phyloP scores from a whole-genome alignment of 2,888 invertebrate species.

The Aelia acuminata region DNA sequence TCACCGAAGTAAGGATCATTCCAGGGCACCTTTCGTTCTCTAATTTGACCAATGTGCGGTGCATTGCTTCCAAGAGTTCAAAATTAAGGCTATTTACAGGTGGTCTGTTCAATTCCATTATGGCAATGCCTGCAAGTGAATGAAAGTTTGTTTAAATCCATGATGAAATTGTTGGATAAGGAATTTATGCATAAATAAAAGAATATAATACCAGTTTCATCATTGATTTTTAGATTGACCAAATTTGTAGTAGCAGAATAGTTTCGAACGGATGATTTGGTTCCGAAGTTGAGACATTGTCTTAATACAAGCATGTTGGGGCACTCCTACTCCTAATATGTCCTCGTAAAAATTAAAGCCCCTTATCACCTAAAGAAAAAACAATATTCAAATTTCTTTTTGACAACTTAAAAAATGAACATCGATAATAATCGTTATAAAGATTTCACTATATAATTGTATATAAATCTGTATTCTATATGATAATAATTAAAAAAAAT shows the following conservation, averaged over 20 bases:
- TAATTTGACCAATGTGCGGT: slow-evolving; percentile 76
- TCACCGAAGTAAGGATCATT: slow-evolving; percentile 85
- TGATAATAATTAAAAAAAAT: too few relatives aligned
- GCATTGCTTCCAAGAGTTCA: slow-evolving; percentile 79
- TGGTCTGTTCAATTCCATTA: slow-evolving; percentile 80
- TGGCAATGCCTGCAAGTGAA: slow-evolving; percentile 77
- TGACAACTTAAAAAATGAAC: too few relatives aligned
- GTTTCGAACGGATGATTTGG: slow-evolving; percentile 52
- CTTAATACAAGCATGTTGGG: slow-evolving; percentile 24
- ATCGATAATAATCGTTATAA: too few relatives aligned
- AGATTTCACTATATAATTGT: too few relatives aligned
- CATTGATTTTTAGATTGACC: slow-evolving; percentile 75
- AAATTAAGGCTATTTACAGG: slow-evolving; percentile 88
- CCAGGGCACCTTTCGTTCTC: slow-evolving; percentile 79
- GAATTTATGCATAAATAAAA: too few relatives aligned
- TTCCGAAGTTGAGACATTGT: not conserved
- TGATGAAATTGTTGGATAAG: not conserved
- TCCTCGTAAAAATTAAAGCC: not conserved
- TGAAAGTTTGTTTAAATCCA: not conserved
- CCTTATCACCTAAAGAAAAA: not conserved
- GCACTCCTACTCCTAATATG: not conserved
- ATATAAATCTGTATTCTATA: too few relatives aligned
- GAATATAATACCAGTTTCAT: slow-evolving; percentile 70
- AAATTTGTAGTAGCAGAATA: slow-evolving; percentile 70
- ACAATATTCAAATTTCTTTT: not conserved